Percentiles rank a stretch among this genome's conserved stretches.
Evolutionary conservation across 2,113 vertebrate genomes (phyloP).

Genomic region (Neomonachus schauinslandi): DNA sequence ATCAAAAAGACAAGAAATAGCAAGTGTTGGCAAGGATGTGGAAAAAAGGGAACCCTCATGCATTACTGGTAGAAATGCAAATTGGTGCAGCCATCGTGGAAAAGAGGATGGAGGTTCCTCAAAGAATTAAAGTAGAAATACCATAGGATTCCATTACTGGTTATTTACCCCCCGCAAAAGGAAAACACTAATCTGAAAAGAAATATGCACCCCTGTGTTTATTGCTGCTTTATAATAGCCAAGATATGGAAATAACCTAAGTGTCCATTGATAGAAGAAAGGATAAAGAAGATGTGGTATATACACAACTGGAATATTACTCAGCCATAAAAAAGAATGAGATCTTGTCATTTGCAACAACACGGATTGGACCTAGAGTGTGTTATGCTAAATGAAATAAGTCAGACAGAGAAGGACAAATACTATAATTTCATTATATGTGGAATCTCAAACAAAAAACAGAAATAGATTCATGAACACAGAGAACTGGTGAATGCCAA

Average conservation of each 20-base stretch:
- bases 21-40: background rate
- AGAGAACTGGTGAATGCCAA: background rate
- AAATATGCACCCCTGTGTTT: background rate
- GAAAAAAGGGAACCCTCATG: background rate
- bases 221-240: background rate
- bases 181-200: background rate
- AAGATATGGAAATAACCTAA: background rate
- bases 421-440: background rate
- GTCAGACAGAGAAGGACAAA: background rate
- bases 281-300: background rate
- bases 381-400: background rate
- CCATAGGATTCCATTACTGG: background rate
- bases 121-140: background rate
- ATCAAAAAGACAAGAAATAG: background rate
- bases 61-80: background rate
- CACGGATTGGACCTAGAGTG: background rate
- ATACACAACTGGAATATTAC: background rate
- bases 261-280: background rate
- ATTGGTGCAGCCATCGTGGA: background rate
- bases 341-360: background rate
- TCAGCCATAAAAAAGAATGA: background rate
- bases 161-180: background rate
- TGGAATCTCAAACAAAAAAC: background rate
- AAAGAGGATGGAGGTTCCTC: background rate
- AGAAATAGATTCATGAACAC: background rate